phyloP scores from a whole-genome alignment of 1,140 invertebrate genomes.

The Drosophila nasuta region DNA sequence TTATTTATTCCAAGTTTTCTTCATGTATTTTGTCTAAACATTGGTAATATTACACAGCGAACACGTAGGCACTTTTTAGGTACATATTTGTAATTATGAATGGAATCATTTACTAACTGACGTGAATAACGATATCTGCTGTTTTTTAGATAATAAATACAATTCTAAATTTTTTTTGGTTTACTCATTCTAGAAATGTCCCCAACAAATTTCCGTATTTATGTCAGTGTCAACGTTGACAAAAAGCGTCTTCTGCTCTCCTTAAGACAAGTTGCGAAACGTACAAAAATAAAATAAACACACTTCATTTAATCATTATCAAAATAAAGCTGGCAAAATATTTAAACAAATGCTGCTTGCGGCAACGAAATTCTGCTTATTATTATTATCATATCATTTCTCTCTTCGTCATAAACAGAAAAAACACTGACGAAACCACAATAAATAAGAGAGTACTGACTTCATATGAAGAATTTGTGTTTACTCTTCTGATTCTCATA shows the following conservation, averaged over 20 bases:
- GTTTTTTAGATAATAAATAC: not conserved
- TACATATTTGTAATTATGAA: too few relatives aligned
- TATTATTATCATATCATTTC: slow-evolving; percentile 32
- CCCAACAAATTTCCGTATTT: slow-evolving; percentile 18
- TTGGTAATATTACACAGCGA: not conserved
- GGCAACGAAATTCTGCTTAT: slow-evolving; percentile 41
- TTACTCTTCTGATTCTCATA: not conserved
- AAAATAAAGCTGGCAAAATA: slow-evolving; percentile 52
- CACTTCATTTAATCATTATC: slow-evolving; percentile 38
- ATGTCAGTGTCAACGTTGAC: slow-evolving; percentile 22
- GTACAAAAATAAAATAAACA: slow-evolving; percentile 54
- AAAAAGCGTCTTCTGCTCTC: slow-evolving; percentile 5
- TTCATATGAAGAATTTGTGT: not conserved
- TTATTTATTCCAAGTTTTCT: not conserved
- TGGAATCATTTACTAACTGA: too few relatives aligned
- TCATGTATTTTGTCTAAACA: not conserved
- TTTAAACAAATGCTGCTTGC: slow-evolving; percentile 52
- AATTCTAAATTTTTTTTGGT: not conserved
- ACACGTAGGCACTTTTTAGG: not conserved
- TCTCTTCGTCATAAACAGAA: slow-evolving; percentile 1
- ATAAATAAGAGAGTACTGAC: slow-evolving; percentile 19
- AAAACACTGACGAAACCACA: slow-evolving; percentile 15
- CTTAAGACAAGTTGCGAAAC: slow-evolving; percentile 30
- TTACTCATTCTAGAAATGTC: not conserved
- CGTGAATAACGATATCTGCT: too few relatives aligned